Base-by-base conservation (phyloP, 2,113 vertebrate species). In the Myrmophylax atrothorax region DNA sequence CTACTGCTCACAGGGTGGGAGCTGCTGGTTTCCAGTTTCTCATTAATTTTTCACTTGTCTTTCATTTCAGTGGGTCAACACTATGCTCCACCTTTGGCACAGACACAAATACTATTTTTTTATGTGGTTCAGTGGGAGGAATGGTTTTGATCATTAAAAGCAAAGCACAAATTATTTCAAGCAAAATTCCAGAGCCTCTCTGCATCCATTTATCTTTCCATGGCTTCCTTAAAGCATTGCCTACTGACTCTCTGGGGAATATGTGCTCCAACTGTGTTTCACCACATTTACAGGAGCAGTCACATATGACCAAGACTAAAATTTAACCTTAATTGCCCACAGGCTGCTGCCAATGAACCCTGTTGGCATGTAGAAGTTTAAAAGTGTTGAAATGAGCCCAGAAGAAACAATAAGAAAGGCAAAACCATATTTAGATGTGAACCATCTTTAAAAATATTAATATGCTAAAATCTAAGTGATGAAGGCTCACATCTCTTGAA, bases 111-210 rank as follows among this genome's bases (percentile, higher is more conserved):
- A 47, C 31, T 78, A 63, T 56, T 94, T 95, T 84, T 93, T 93
- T 58, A 80, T 96, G 90, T 94, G 96, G 96, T 95, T 98, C 93
- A 94, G 92, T 91, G 75, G 84, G 94, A 88, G 87, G 92, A 94
- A 88, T 96, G 90, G 72, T 97, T 98, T 97, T 95, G 90, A 98
- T 97, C 90, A 90, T 93, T 95, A 96, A 75, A 93, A 96, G 86
- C 80, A 87, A 97, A 97, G 94, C 68, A 96, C 97, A 85, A 91
- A 79, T 77, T 93, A 97, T 97, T 97, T 97, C 81, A 94, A 94
- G 91, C 87, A 89, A 80, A 94, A 93, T 97, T 95, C 91, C 69
- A 94, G 88, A 92, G 83, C 38, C 60, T 78, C 66, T 91, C 95
- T 92, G 95, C 69, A 95, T 87, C 74, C 94, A 87, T 96, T 96